Percentiles rank a stretch among this genome's conserved stretches.
Conservation (phyloP, 2,888 invertebrate species). For the Dendrolimus pini region DNA sequence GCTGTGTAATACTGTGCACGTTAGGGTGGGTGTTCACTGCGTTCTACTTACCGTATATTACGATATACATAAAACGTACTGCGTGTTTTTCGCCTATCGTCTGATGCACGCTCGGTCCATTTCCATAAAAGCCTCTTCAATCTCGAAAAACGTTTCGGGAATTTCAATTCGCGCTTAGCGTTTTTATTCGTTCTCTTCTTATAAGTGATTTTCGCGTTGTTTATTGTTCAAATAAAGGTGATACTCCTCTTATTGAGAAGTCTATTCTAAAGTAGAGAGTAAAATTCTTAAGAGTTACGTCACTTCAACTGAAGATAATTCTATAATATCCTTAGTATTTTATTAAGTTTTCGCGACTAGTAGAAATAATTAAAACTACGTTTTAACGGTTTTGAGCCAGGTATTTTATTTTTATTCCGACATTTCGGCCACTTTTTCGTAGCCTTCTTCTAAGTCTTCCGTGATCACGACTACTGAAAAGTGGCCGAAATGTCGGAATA, state of each 20-base stretch:
- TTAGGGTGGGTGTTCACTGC: conserved; percentile 28
- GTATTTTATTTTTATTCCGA: too few relatives aligned
- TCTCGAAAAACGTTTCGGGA: conserved; percentile 71
- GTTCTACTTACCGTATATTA: conserved; percentile 14
- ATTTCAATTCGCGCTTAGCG: conserved; percentile 71
- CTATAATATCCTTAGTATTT: too few relatives aligned
- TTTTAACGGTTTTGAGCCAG: too few relatives aligned
- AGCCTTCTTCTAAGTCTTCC: too few relatives aligned
- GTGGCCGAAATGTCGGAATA: too few relatives aligned
- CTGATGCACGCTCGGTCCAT: conserved; percentile 64
- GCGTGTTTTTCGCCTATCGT: conserved; percentile 33
- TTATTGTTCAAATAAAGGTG: conserved; percentile 1
- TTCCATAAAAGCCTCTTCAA: conserved; percentile 77
- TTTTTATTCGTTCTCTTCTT: conserved; percentile 32
- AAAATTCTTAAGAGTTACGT: too few relatives aligned
- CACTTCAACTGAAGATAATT: too few relatives aligned
- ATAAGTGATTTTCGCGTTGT: not conserved
- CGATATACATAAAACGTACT: not conserved
- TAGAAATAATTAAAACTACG: too few relatives aligned
- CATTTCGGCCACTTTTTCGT: too few relatives aligned
- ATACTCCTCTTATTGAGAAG: conserved; percentile 1
- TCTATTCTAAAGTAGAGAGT: too few relatives aligned
- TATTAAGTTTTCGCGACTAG: too few relatives aligned
- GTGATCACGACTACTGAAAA: too few relatives aligned
- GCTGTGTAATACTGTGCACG: conserved; percentile 30